A percentile compares a stretch with the other conserved stretches of the same genome.
These are phyloP conservation scores for Euspilapteryx auroguttella DNA, from an alignment of 2,888 invertebrate genomes.

Conservation along the genomic window DNA sequence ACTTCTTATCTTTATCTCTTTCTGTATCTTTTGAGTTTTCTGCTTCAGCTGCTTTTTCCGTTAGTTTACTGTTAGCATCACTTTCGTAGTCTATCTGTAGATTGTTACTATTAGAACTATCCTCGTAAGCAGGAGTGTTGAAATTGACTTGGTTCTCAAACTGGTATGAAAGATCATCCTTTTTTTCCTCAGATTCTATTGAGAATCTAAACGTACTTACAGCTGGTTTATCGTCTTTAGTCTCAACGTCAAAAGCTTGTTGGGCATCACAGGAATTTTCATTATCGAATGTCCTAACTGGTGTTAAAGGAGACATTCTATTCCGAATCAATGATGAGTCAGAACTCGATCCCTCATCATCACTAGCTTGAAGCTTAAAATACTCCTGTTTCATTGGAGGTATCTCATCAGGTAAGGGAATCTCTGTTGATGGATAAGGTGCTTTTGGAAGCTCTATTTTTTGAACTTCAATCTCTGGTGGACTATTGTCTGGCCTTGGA, in stretches of 20 bases:
- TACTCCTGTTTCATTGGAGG: slow-evolving; percentile 20
- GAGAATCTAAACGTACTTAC: slow-evolving; percentile 40
- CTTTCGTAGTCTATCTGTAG: slow-evolving; percentile 50
- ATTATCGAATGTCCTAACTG: slow-evolving; percentile 46
- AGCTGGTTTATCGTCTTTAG: slow-evolving; percentile 24
- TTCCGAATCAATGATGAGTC: slow-evolving; percentile 42
- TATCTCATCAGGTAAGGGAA: slow-evolving; percentile 31
- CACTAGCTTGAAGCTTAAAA: slow-evolving; percentile 34
- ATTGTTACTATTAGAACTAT: slow-evolving; percentile 47
- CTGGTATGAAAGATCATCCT: slow-evolving; percentile 16
- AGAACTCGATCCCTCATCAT: slow-evolving; percentile 35
- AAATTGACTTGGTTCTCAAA: slow-evolving; percentile 41
- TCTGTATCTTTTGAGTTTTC: slow-evolving; percentile 37
- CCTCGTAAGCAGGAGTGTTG: slow-evolving; percentile 39
- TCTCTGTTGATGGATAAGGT: slow-evolving; percentile 16
- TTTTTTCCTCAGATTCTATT: slow-evolving; percentile 29
- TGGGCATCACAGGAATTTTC: slow-evolving; percentile 53
- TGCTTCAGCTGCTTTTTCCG: slow-evolving; percentile 24
- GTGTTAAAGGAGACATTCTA: slow-evolving; percentile 50
- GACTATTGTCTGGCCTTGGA: slow-evolving; percentile 30
- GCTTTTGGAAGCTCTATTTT: slow-evolving; percentile 34
- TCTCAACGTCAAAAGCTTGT: slow-evolving; percentile 40
- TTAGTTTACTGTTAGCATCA: slow-evolving; percentile 45
- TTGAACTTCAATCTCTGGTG: slow-evolving; percentile 41
- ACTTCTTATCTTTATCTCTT: slow-evolving; percentile 33